Base-by-base conservation (phyloP, 2,888 invertebrate species). In the Rotaria socialis region DNA sequence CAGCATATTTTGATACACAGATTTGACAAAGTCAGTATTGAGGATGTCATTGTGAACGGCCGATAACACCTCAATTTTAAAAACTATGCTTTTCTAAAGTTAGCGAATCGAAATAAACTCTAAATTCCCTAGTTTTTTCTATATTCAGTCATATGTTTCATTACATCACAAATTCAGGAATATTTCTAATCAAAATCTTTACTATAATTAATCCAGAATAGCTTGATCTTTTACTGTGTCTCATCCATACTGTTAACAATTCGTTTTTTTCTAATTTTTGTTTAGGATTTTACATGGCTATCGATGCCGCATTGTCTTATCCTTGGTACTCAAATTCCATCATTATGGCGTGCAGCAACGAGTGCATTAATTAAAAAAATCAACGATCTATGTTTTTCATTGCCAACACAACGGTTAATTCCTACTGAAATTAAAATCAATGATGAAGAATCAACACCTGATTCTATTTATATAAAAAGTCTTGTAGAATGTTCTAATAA, bases 361-460 rank as follows among this genome's bases (percentile, higher is more conserved):
- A 47, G n/a, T 47, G 80, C 80, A 43, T n/a, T 80, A 14, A 80
- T 47, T 24, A 80, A 80, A 47, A 80, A 80, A 47, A 80, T 80
- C 14, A 80, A 80, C 47, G 80, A 80, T 80, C 24, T 80, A 8
- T 80, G 80, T 14, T 80, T 47, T 80, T 80, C 80, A 47, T 80
- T 80, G n/a, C 80, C 80, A 24, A 41, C 80, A 11, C 80, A 80
- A 80, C 80, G 80, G n/a, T 80, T 80, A 47, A 80, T 80, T 47
- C 19, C 47, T 1, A 47, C 3, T 47, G 80, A 80, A 7, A 24
- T 43, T 4, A 80, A 47, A 47, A 19, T 67, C 2, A 67, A 67
- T 19, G 67, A 67, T 35, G 35, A 41, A 16, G 80, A 80, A 47
- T n/a, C 80, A 80, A 80, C 80, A n/a, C 80, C 24, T 10, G 80